Evolutionary conservation across 2,888 invertebrate species (phyloP).

Genomic region (Lypha dubia): DNA sequence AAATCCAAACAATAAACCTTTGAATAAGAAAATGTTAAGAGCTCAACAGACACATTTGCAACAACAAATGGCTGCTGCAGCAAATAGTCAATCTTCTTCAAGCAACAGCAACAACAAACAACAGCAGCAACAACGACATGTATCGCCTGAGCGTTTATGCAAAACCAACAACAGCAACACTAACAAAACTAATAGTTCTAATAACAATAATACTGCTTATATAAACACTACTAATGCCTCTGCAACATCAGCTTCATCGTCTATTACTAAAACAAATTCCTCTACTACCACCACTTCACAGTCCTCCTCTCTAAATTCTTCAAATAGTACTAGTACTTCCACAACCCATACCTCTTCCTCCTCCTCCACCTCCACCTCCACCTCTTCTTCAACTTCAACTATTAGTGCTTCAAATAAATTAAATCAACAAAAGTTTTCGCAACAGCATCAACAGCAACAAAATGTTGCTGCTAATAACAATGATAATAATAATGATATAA

Average conservation of each 20-base stretch:
- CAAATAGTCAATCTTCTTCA: constrained; percentile 52
- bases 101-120: constrained; percentile 52
- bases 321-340: constrained; percentile 45
- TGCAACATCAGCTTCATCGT: constrained; percentile 43
- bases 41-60: constrained; percentile 82
- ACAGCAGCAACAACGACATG: constrained; percentile 53
- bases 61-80: constrained; percentile 74
- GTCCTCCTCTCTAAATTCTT: constrained; percentile 53
- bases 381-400: constrained; percentile 49
- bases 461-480: constrained; percentile 60
- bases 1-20: constrained; percentile 75
- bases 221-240: constrained; percentile 62
- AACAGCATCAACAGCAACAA: constrained; percentile 63
- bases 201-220: constrained; percentile 56
- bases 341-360: constrained; percentile 45
- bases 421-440: constrained; percentile 60
- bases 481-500: constrained; percentile 77
- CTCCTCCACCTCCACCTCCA: constrained; percentile 37
- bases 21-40: constrained; percentile 82
- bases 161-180: constrained; percentile 51
- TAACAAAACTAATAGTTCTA: constrained; percentile 42
- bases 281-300: constrained; percentile 53
- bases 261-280: constrained; percentile 60
- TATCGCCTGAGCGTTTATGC: constrained; percentile 66
- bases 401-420: constrained; percentile 59